These are phyloP conservation scores for Dallia pectoralis DNA, from an alignment of 2,797 vertebrate species.

Conservation along the genomic window DNA sequence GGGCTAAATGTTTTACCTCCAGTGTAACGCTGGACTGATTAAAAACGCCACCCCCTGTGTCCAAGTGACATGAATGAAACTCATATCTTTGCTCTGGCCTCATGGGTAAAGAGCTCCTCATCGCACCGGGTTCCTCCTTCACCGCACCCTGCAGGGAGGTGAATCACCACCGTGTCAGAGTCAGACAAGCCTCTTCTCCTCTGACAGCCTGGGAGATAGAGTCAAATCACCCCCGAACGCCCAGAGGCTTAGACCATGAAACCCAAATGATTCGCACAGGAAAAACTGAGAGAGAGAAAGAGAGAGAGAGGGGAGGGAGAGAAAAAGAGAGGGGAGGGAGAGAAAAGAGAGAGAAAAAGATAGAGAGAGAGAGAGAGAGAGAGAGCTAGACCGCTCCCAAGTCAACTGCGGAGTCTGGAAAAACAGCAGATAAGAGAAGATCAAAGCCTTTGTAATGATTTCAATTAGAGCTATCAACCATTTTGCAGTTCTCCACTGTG, in stretches of 20 bases:
- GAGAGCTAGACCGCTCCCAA: neutral
- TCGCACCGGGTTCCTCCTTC: neutral
- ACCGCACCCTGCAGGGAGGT: neutral
- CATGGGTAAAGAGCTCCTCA: neutral
- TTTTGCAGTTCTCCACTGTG: neutral
- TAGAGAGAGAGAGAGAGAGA: neutral
- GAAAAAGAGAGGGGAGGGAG: neutral
- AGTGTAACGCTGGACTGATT: neutral
- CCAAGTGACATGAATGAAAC: neutral
- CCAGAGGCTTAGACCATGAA: slow-evolving; percentile 3
- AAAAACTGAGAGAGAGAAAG: neutral
- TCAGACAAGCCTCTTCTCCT: neutral
- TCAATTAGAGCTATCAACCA: neutral
- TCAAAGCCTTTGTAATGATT: neutral
- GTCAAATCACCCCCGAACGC: neutral
- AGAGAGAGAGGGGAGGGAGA: neutral
- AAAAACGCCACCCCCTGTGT: neutral
- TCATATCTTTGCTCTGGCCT: neutral
- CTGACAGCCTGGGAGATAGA: neutral
- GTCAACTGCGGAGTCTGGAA: slow-evolving; percentile 4
- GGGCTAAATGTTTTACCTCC: neutral
- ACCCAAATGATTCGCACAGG: neutral
- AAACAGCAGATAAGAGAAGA: neutral
- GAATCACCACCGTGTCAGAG: slow-evolving; percentile 7
- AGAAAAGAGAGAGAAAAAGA: neutral